Base-by-base conservation (phyloP, 1,140 invertebrate genomes). In the Eubasilissa regina region DNA sequence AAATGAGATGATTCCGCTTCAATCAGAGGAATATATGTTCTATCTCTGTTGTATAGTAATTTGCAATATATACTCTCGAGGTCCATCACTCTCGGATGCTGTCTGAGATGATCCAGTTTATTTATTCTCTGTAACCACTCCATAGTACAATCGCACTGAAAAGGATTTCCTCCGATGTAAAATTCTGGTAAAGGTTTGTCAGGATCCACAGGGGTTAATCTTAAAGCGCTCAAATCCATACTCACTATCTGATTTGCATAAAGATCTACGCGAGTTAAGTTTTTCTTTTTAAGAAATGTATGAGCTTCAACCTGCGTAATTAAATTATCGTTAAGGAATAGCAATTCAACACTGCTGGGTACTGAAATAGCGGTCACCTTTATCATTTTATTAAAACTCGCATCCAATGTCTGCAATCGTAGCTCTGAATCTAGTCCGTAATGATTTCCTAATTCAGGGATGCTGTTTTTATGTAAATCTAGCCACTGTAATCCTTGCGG, bases 1-100 rank as follows among this genome's bases (percentile, higher is more conserved):
- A 98, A 98, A 87, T 97, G 95, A 74, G 95, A 95, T 1, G 95
- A 91, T 85, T 95, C 93, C 7, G 96, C 94, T 83, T 97, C 94
- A 4, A 97, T 91, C 35, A 97, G 87, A 8, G 96, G 95, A 64
- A 97, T 92, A 86, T 94, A 96, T 79, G 93, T 93, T 55, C 92
- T 91, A 84, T 95, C 94, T 68, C 96, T 90, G 84, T 93, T 95
- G 88, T 97, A 96, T 12, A 97, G 89, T 84, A 98, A 90, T 84
- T 96, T 95, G 87, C 97, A 98, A 85, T 95, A 96, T 80, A 98
- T 95, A 75, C 94, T 95, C 83, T 97, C 95, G 79, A 98, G 90
- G 85, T 98, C 97, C 93, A 96, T 95, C 25, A 98, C 94, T 75
- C 93, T 90, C 4, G 97, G 97, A 87, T 97, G 95, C 85, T 97